Evolutionary conservation across 1,140 invertebrate genomes (phyloP), one percentile per base, ranked within the genome.

Genomic region (Caerostris extrusa): DNA sequence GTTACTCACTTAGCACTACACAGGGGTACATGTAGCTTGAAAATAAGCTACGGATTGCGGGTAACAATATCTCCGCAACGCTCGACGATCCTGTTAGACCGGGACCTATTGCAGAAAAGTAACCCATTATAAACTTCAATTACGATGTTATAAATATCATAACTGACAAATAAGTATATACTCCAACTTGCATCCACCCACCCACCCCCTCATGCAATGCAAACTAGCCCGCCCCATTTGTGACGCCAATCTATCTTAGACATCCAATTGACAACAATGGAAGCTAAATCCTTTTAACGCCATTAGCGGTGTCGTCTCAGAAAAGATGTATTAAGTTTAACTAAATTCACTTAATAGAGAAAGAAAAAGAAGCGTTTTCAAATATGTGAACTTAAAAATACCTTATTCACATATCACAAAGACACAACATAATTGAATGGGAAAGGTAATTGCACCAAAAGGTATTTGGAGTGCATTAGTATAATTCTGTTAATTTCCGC

Each of bases 211-310:
- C n/a, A n/a, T n/a, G n/a, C 34, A 34, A 34, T 34, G 34, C 34
- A 34, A 0, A 34, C 34, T 34, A 34, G 34, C 34, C 69, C 19
- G 19, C 8, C 34, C 19, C 19, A 6, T 17, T 5, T 8, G 7
- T 77, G 19, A 77, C 19, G 19, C 50, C 69, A 77, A 50, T 77
- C 69, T 77, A 34, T 3, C 10, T 34, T 10, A 77, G 19, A 50
- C 69, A 34, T 50, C 19, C 34, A 50, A 77, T 7, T 77, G 69
- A 77, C 69, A 77, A 77, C 34, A 77, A 77, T 77, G 69, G 69
- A 77, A 19, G 19, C 19, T 19, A 77, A 77, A 77, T 77, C 19
- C 19, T 7, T 34, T 7, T 34, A 34, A 19, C 50, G 19, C 69
- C 69, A 77, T 77, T 77, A 77, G 50, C 69, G 50, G 34, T 10